Base-by-base conservation (phyloP, 2,113 vertebrate genomes). In the Pithys albifrons region DNA sequence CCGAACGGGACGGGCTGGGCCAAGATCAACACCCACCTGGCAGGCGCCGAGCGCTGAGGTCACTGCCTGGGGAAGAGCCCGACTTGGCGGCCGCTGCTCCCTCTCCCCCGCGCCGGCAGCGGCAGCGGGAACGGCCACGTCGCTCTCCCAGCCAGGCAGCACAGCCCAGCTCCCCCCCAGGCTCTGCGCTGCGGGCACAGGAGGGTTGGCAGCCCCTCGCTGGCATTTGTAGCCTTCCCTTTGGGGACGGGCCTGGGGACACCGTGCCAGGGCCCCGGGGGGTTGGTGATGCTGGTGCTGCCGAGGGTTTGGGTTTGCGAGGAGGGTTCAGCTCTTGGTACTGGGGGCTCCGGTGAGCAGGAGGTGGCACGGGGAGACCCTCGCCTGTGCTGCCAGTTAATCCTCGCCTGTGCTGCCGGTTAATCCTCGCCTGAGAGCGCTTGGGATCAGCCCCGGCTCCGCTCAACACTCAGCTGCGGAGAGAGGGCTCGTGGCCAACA, bases 21-120 rank as follows among this genome's bases (percentile, higher is more conserved):
- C 95, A 96, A 96, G 54, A 95, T 88, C 93, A 96, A 95, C 96
- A 85, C 81, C 74, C 84, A 84, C 77, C 89, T 89, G 91, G 95
- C 95, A 95, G 65, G 19, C 48, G 0, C 55, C 3, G 7, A 54
- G 37, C 3, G 20, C 54, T 97, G 93, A 96, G 94, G 66, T 97
- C 95, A 97, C 87, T 27, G 62, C 71, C 37, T 17, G 28, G 66
- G 84, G 94, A 95, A 93, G 89, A 91, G 84, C 80, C 89, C 0
- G 41, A 82, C 84, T 80, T 76, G 69, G 85, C 7, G 4, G 23
- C 92, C 71, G 78, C 90, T 55, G 77, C 57, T 88, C 58, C 85
- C 64, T 81, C 85, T 85, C 77, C 51, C 80, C 82, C 0, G 1
- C 2, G 2, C 57, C n/a, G 4, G 64, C 66, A 16, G 82, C 58